Percentiles rank a stretch among this genome's conserved stretches.
Evolutionary conservation across 2,888 invertebrate genomes (phyloP).

Genomic region (Odontocerum albicorne): DNA sequence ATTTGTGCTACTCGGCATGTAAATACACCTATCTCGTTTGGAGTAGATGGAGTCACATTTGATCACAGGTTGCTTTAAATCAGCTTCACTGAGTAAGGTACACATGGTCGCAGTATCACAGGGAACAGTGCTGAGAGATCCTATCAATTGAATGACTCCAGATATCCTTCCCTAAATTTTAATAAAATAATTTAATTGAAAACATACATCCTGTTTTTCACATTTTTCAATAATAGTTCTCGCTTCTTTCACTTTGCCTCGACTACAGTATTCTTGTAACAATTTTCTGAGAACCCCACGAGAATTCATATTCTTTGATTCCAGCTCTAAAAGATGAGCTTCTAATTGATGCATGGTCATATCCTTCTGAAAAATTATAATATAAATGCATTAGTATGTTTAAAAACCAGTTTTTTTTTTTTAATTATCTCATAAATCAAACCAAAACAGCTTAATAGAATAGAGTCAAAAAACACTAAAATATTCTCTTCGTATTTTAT

Average conservation of each 20-base stretch:
- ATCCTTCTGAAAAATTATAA: conserved; percentile 49
- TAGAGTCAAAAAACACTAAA: too few relatives aligned
- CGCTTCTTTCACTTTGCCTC: conserved; percentile 58
- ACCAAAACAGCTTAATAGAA: too few relatives aligned
- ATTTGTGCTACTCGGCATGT: too few relatives aligned
- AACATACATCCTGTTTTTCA: conserved; percentile 50
- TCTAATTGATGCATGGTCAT: conserved; percentile 66
- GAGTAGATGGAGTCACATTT: too few relatives aligned
- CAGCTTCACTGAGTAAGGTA: background rate
- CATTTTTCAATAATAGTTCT: conserved; percentile 58
- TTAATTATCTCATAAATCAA: too few relatives aligned
- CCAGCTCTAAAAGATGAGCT: conserved; percentile 65
- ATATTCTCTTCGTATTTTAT: too few relatives aligned
- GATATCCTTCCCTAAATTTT: background rate
- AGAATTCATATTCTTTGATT: conserved; percentile 65
- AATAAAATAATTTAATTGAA: conserved; percentile 1
- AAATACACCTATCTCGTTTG: too few relatives aligned
- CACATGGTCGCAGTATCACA: background rate
- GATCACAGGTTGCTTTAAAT: too few relatives aligned
- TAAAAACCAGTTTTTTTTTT: background rate
- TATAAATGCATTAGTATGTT: conserved; percentile 9
- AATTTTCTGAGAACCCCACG: conserved; percentile 66
- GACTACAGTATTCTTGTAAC: conserved; percentile 59
- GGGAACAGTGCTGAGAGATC: background rate
- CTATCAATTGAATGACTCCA: too few relatives aligned